Percentiles rank a stretch among this genome's conserved stretches.
phyloP scores from a whole-genome alignment of 2,113 vertebrate species.

The Corapipo altera region DNA sequence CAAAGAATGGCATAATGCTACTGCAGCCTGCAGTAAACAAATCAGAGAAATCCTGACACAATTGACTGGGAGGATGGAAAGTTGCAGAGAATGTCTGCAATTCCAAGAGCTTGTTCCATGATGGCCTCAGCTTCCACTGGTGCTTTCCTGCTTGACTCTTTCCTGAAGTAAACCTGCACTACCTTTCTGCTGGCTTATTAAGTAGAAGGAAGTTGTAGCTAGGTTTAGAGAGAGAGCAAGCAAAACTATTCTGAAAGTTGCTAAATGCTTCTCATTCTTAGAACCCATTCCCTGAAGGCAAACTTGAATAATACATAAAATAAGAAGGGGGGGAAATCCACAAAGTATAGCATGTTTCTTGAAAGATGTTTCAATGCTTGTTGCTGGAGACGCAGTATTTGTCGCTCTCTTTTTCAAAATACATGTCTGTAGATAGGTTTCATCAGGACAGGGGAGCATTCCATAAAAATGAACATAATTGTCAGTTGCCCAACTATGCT shows the following conservation, averaged over 20 bases:
- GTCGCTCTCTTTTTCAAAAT: background rate
- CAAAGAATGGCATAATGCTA: background rate
- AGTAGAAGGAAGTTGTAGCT: background rate
- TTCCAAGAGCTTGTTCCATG: background rate
- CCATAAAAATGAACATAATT: slow-evolving; percentile 19
- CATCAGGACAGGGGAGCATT: slow-evolving; percentile 6
- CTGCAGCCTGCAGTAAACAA: background rate
- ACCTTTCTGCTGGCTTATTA: background rate
- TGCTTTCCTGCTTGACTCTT: background rate
- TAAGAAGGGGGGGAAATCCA: background rate
- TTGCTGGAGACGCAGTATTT: background rate
- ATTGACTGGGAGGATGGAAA: background rate
- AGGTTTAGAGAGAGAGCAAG: background rate
- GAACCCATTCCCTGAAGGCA: background rate
- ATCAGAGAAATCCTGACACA: background rate
- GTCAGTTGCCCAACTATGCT: background rate
- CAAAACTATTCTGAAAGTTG: background rate
- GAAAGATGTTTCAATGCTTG: background rate
- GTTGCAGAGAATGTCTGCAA: background rate
- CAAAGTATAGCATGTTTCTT: background rate
- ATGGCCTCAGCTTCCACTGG: background rate
- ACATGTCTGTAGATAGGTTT: background rate
- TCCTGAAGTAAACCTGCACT: background rate
- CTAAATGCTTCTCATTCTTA: background rate
- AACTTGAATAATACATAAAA: background rate